Percentiles rank a stretch among this genome's conserved stretches.
Evolutionary conservation across 2,113 vertebrate species (phyloP).

Genomic region (Apeltes quadracus): DNA sequence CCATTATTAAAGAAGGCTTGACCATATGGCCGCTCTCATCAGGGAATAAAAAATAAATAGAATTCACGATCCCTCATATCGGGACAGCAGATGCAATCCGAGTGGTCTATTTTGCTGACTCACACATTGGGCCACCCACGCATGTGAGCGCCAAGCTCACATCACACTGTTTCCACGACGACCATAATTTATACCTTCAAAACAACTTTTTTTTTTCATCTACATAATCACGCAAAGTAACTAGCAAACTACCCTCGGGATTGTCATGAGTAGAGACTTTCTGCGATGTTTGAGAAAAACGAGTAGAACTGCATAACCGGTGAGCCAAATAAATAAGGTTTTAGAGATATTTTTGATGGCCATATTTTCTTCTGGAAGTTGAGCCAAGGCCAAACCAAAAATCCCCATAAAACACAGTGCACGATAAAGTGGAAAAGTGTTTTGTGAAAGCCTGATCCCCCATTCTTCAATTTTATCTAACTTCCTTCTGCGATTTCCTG

Average conservation of each 20-base stretch:
- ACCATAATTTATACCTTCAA: conserved; percentile 71
- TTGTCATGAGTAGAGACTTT: conserved; percentile 14
- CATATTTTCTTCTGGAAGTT: conserved; percentile 10
- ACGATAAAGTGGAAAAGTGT: conserved; percentile 43
- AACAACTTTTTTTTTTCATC: conserved; percentile 57
- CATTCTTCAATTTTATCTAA: conserved; percentile 70
- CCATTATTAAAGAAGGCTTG: conserved; percentile 25
- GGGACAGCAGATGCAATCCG: conserved; percentile 74
- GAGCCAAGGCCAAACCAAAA: conserved; percentile 27
- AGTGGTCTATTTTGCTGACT: conserved; percentile 76
- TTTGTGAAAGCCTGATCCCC: conserved; percentile 48
- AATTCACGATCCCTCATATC: conserved; percentile 67
- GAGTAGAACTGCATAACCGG: background rate
- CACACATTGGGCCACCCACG: conserved; percentile 75
- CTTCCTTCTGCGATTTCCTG: conserved; percentile 76
- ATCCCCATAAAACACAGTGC: conserved; percentile 46
- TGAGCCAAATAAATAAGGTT: conserved; percentile 7
- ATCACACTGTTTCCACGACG: conserved; percentile 77
- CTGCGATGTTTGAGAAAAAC: conserved; percentile 7
- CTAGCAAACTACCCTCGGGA: conserved; percentile 27
- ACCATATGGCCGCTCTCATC: conserved; percentile 60
- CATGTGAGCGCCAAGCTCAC: conserved; percentile 58
- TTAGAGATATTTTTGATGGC: conserved; percentile 14
- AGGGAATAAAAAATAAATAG: conserved; percentile 54
- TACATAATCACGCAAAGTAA: conserved; percentile 22